phyloP scores from a whole-genome alignment of 2,113 vertebrate genomes.

The Pedetes capensis region DNA sequence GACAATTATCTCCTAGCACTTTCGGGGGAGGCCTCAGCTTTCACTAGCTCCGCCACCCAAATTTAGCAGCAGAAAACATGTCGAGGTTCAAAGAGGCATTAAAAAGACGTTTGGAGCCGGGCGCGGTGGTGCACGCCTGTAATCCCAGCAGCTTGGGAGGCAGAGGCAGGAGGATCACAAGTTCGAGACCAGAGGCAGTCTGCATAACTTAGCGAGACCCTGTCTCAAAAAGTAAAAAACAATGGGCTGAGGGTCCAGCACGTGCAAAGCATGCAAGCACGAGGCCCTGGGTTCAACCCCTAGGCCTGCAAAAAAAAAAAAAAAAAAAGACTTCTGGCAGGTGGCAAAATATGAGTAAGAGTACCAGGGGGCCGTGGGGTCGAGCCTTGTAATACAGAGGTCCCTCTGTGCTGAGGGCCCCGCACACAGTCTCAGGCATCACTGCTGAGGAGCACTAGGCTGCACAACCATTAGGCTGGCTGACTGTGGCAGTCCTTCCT shows the following conservation, averaged over 20 bases:
- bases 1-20: accelerated
- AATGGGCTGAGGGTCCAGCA: too few species aligned
- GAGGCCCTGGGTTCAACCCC: too few species aligned
- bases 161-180: too few species aligned
- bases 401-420: accelerated
- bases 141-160: too few species aligned
- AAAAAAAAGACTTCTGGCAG: not conserved
- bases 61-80: not conserved
- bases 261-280: too few species aligned
- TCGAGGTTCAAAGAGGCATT: not conserved
- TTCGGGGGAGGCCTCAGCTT: not conserved
- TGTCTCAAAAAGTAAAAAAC: too few species aligned
- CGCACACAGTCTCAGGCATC: accelerated
- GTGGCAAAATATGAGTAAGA: not conserved
- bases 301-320: too few species aligned
- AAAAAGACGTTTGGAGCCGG: not conserved
- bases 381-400: not conserved
- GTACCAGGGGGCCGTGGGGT: not conserved
- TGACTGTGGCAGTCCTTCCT: accelerated
- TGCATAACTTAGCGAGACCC: too few species aligned
- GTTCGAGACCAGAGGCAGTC: too few species aligned
- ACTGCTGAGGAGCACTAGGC: accelerated
- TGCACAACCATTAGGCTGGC: accelerated
- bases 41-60: too few species aligned
- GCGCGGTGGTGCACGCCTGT: too few species aligned